A percentile compares a stretch with the other conserved stretches of the same genome.
phyloP scores from a whole-genome alignment of 2,797 vertebrate genomes.

The Momotus momota region DNA sequence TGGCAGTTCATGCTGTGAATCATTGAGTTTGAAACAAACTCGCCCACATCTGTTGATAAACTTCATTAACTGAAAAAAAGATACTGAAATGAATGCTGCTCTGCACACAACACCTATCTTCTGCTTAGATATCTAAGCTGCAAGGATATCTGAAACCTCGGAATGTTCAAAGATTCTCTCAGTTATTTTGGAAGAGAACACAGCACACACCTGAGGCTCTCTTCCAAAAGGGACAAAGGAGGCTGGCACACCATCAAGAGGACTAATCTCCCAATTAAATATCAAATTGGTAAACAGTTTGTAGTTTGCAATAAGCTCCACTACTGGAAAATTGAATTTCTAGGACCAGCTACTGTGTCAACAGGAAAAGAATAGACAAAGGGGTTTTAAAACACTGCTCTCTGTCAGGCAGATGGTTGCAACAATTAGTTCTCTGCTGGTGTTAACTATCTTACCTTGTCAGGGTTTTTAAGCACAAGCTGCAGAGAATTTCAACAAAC shows the following conservation, averaged over 20 bases:
- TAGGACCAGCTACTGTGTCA: background rate
- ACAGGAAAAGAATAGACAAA: background rate
- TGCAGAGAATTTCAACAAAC: background rate
- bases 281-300: background rate
- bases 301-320: background rate
- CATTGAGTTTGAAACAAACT: slow-evolving; percentile 16
- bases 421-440: slow-evolving; percentile 15
- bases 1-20: background rate
- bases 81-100: background rate
- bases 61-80: slow-evolving; percentile 29
- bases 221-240: background rate
- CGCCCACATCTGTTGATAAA: background rate
- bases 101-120: background rate
- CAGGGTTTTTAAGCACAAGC: background rate
- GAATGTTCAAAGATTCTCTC: background rate
- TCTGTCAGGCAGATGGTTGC: slow-evolving; percentile 45
- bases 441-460: background rate
- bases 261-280: background rate
- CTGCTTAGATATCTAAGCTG: background rate
- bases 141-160: background rate
- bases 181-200: background rate
- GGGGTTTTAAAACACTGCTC: background rate
- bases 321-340: slow-evolving; percentile 14
- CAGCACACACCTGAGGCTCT: background rate
- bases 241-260: background rate